Base-by-base conservation (phyloP, 2,888 invertebrate species). In the Acronicta psi region DNA sequence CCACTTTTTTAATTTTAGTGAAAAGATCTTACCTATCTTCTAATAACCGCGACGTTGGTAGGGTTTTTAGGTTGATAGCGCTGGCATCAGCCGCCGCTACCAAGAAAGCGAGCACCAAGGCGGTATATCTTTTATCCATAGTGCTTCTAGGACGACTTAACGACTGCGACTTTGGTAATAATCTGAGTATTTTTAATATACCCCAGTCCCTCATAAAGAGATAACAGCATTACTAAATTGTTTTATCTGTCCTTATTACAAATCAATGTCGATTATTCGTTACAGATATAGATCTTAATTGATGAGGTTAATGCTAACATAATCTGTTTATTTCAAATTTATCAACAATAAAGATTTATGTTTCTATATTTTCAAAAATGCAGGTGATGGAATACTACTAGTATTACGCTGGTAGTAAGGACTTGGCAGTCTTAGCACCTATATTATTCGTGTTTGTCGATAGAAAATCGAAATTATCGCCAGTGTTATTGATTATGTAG, bases 1-100 rank as follows among this genome's bases (percentile, higher is more conserved):
- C 20, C 20, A 20, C 20, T 20, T 16, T 6, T 18, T 7, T 17
- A 13, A 0, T 16, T 34, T n/a, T 2, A 0, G 14, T 34, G 36
- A 47, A 38, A 14, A 18, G 37, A 40, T 42, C 61, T 63, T 59
- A 76, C 76, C 52, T 43, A 7, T 56, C 52, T 20, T 53, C 67
- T 31, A 82, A 69, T 17, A 72, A 46, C 14, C 68, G 62, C 2
- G 82, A 66, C 36, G 71, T 43, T 7, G 77, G 62, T 37, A 63
- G 65, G 14, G 51, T 61, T 47, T 84, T 75, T 11, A 80, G 59
- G 23, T 73, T 73, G 31, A 85, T 63, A 41, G 75, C 51, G 62
- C 81, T 81, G 10, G 87, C 91, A 56, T 88, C 83, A n/a, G 88
- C 87, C 14, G 81, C 85, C 16, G 79, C 85, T 59, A 89, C 76